Base-by-base conservation (phyloP, 1,140 invertebrate species). In the Calosoma granatense region DNA sequence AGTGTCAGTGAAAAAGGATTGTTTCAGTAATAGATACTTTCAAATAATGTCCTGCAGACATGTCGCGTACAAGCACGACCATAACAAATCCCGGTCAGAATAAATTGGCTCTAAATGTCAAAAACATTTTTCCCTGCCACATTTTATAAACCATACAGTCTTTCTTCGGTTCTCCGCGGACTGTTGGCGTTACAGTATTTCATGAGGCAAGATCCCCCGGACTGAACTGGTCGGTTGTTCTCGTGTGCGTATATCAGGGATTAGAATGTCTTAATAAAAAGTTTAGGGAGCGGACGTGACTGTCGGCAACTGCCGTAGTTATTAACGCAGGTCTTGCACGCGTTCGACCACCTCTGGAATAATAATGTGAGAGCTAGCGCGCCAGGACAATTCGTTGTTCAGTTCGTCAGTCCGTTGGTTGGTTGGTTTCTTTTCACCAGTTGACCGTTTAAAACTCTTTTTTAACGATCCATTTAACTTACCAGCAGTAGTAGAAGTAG, bases 221-320 rank as follows among this genome's bases (percentile, higher is more conserved):
- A n/a, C 26, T 6, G 41, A 47, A 47, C 6, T 9, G 15, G 41
- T 47, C 17, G 41, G 3, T 47, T 47, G 17, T 17, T 17, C 9
- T 47, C n/a, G 17, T 9, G 41, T 47, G 17, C 9, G 41, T 47
- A 47, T 47, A 47, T 47, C 15, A 47, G 17, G 41, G 41, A 47
- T 47, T 47, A 47, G 41, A 47, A 47, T 47, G 41, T 47, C 41
- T 47, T 47, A 47, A 47, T 47, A 47, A 47, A 47, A 47, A 47
- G 41, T 47, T 47, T 47, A 47, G 41, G 41, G 41, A 47, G 41
- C 41, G 17, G 9, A 47, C 41, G 41, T 47, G 41, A 9, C 9
- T 17, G 41, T 47, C 41, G 6, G 15, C 9, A 17, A 4, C 41
- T 47, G 6, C 9, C 17, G 41, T 17, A 12, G 41, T 47, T 47